These are phyloP conservation scores for Macroglossus sobrinus DNA, from an alignment of 2,113 vertebrate species.

Conservation along the genomic window DNA sequence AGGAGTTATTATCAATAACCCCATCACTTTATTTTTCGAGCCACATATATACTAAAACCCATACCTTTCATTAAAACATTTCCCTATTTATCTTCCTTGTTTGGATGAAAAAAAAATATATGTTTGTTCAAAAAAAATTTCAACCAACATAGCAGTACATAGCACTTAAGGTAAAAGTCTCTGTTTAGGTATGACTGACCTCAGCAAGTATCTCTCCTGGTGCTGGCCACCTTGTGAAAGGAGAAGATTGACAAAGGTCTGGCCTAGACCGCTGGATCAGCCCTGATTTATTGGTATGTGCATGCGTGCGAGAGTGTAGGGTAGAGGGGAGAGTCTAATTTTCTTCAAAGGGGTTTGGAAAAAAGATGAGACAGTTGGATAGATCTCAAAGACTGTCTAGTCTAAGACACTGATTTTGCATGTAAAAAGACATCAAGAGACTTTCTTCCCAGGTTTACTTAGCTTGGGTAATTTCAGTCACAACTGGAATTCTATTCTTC, in stretches of 20 bases:
- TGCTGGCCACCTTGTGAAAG: not conserved
- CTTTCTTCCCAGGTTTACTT: not conserved
- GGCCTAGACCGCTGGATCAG: not conserved
- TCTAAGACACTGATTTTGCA: not conserved
- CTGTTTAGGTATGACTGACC: not conserved
- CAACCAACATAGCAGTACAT: not conserved
- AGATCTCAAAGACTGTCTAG: not conserved
- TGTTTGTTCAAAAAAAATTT: not conserved
- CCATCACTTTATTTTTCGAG: not conserved
- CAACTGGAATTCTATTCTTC: not conserved
- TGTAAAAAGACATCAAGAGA: not conserved
- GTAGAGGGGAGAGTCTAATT: not conserved
- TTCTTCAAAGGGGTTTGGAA: not conserved
- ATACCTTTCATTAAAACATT: not conserved
- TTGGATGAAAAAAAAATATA: not conserved
- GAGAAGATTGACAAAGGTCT: not conserved
- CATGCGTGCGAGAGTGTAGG: rapidly evolving
- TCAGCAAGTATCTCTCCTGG: not conserved
- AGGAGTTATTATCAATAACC: not conserved
- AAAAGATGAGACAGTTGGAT: not conserved
- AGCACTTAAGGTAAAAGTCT: not conserved
- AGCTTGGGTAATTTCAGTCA: not conserved
- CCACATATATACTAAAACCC: not conserved
- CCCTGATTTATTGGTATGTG: not conserved
- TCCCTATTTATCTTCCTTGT: not conserved